phyloP scores from a whole-genome alignment of 2,113 vertebrate species.

The Neoarius graeffei region DNA sequence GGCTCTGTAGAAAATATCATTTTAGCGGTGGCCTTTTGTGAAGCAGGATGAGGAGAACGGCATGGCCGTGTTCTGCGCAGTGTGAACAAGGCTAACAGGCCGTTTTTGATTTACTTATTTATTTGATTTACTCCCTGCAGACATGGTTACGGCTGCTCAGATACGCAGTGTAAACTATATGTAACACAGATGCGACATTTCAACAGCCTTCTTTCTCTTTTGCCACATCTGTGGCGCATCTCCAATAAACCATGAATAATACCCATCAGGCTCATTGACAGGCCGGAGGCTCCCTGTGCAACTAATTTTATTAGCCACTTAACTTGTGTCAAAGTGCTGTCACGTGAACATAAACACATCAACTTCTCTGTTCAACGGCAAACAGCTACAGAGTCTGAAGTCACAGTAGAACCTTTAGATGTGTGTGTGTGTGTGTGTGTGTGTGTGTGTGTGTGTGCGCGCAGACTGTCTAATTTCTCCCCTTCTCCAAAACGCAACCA shows the following conservation, averaged over 20 bases:
- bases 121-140: slow-evolving; percentile 35
- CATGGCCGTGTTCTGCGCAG: slow-evolving; percentile 19
- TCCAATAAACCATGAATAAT: slow-evolving; percentile 46
- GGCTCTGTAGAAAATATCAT: slow-evolving; percentile 1
- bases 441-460: slow-evolving; percentile 25
- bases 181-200: slow-evolving; percentile 45
- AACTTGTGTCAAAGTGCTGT: slow-evolving; percentile 24
- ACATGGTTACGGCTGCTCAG: slow-evolving; percentile 22
- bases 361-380: slow-evolving; percentile 11
- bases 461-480: slow-evolving; percentile 22
- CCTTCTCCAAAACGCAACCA: slow-evolving; percentile 32
- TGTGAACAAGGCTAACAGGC: slow-evolving; percentile 41
- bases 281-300: slow-evolving; percentile 28
- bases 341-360: not conserved
- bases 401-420: slow-evolving; percentile 1
- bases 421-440: slow-evolving; percentile 5
- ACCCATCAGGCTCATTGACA: slow-evolving; percentile 49
- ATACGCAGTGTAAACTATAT: slow-evolving; percentile 35
- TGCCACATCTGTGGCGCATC: slow-evolving; percentile 34
- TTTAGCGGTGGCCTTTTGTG: not conserved
- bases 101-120: slow-evolving; percentile 38
- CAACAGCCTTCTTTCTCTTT: slow-evolving; percentile 13
- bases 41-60: slow-evolving; percentile 21
- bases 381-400: slow-evolving; percentile 9
- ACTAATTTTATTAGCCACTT: slow-evolving; percentile 51